These are phyloP conservation scores for Dipodomys merriami DNA, from an alignment of 2,113 vertebrate genomes.

Conservation along the genomic window DNA sequence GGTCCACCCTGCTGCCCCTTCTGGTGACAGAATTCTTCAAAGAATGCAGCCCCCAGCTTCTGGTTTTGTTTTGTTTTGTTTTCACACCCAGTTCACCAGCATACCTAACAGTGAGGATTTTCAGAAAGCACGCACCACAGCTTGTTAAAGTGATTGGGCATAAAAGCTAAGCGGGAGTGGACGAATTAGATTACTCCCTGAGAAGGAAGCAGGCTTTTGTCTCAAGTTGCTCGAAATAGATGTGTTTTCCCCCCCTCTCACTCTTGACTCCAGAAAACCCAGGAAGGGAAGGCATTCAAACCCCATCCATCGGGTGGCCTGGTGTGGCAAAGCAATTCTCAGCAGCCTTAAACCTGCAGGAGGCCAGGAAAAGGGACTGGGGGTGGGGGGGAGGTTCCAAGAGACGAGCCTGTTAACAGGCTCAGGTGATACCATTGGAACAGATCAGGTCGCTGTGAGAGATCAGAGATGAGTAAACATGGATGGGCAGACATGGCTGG, in stretches of 20 bases:
- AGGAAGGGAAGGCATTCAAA: background rate
- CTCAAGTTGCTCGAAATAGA: conserved; percentile 59
- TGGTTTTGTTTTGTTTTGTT: background rate
- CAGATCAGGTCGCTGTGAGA: conserved; percentile 76
- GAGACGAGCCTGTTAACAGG: conserved; percentile 82
- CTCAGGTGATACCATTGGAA: conserved; percentile 81
- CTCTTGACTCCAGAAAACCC: conserved; percentile 28
- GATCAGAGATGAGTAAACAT: conserved; percentile 77
- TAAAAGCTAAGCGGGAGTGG: conserved; percentile 19
- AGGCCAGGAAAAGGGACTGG: background rate
- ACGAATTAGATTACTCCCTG: background rate
- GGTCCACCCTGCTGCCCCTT: background rate
- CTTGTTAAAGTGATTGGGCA: conserved; percentile 50
- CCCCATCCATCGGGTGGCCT: background rate
- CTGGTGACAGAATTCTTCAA: background rate
- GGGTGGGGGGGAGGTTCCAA: no score
- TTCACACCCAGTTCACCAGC: conserved; percentile 40
- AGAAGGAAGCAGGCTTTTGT: conserved; percentile 49
- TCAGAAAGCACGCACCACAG: background rate
- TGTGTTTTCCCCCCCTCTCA: background rate
- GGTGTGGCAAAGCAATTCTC: conserved; percentile 1
- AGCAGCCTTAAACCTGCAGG: conserved; percentile 27
- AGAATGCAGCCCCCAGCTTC: background rate
- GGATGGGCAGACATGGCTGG: conserved; percentile 58
- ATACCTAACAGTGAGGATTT: background rate